These are phyloP conservation scores for Paramisgurnus dabryanus DNA, from an alignment of 2,113 vertebrate species.

Conservation along the genomic window DNA sequence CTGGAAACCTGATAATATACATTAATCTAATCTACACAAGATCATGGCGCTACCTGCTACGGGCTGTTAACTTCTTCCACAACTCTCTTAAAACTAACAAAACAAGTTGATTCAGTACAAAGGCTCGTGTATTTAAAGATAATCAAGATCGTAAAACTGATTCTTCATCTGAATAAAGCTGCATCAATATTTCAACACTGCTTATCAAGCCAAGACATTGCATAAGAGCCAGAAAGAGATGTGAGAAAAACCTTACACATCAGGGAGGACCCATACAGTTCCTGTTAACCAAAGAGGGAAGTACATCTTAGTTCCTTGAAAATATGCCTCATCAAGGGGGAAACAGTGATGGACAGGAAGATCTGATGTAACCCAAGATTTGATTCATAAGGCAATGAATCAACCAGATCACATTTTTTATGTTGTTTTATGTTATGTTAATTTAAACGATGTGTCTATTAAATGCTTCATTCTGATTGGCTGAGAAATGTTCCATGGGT, in stretches of 20 bases:
- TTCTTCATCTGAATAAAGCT: neutral
- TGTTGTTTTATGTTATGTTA: neutral
- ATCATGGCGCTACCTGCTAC: neutral
- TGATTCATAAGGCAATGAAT: constrained; percentile 10
- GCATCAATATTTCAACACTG: constrained; percentile 32
- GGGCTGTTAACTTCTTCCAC: constrained; percentile 16
- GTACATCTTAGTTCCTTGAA: constrained; percentile 11
- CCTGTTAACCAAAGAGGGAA: constrained; percentile 5
- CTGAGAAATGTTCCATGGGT: too few relatives aligned
- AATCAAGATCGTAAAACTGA: constrained; percentile 34
- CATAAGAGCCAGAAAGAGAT: constrained; percentile 16
- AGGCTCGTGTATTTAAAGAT: neutral
- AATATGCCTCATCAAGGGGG: constrained; percentile 4
- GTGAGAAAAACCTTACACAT: neutral
- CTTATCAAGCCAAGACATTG: constrained; percentile 34
- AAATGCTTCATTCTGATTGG: neutral
- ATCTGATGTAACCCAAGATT: neutral
- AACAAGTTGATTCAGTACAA: constrained; percentile 3
- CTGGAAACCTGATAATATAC: constrained; percentile 1
- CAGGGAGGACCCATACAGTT: constrained; percentile 9
- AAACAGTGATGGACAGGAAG: neutral
- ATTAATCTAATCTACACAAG: constrained; percentile 25
- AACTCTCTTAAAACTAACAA: neutral
- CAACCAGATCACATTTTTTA: neutral
- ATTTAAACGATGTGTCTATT: neutral